Evolutionary conservation across 2,888 invertebrate species (phyloP), one percentile per base, ranked within the genome.

Genomic region (Amaurobius ferox): DNA sequence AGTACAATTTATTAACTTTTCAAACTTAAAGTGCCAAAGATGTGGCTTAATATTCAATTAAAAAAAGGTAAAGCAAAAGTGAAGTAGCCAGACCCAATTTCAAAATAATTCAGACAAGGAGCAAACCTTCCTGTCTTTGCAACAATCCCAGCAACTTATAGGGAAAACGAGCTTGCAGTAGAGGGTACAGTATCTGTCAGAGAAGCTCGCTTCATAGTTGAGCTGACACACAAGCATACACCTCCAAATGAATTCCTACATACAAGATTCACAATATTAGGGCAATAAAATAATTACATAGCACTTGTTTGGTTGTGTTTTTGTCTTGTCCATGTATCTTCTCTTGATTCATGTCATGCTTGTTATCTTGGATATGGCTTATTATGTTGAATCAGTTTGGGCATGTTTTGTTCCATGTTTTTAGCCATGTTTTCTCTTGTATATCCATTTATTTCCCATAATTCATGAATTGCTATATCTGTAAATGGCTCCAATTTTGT

Each of bases 231-330:
- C 23, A 48, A 48, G 71, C 28, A 71, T 35, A 70, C 35, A 26
- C 62, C 72, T 32, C 67, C 73, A 71, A 11, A 35, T 55, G 71
- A 61, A 35, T 44, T 66, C 85, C 85, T 86, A 66, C 44, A 68
- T 86, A 86, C 79, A 86, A 86, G 85, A 86, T 70, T 85, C 68
- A 86, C 85, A 86, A 23, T 55, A 78, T 79, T 86, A 79, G 79
- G 67, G 68, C 30, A 61, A 66, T 32, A 66, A 30, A 55, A 2
- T 19, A 66, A 19, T 32, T 66, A 35, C 19, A 28, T 32, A 66
- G 16, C 32, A 66, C 32, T 66, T 66, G 66, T 66, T 66, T 66
- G 30, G 64, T 30, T 32, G 32, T 55, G 30, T 30, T 29, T 71
- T 55, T 55, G 29, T 44, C 30, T 66, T 32, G 39, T 68, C 40